Conservation (phyloP, 2,113 vertebrate genomes). For the Brienomyrus brachyistius region DNA sequence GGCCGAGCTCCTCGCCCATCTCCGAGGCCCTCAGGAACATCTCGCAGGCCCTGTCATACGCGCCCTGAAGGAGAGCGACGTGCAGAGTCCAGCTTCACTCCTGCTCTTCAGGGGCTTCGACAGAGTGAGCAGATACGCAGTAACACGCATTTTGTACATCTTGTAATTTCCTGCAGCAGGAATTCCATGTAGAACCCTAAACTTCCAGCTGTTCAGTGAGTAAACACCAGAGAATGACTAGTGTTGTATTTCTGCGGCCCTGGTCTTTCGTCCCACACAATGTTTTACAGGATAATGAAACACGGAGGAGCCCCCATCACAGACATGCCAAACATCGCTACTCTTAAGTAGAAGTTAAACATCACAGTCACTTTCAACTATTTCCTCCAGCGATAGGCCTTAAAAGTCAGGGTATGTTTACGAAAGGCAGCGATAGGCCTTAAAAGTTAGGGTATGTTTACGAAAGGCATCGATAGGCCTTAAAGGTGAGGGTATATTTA, state of each 20-base stretch:
- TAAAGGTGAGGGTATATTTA: not conserved
- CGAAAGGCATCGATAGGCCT: not conserved
- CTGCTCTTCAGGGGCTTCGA: not conserved
- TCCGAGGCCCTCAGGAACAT: constrained; percentile 63
- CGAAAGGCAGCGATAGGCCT: not conserved
- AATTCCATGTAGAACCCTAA: not conserved
- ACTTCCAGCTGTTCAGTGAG: not conserved
- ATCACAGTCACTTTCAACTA: not conserved
- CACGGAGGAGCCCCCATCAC: not conserved
- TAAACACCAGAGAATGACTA: not conserved
- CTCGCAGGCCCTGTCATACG: constrained; percentile 52
- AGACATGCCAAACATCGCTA: not conserved
- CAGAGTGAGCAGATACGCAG: not conserved
- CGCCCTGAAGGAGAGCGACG: constrained; percentile 48
- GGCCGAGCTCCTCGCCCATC: constrained; percentile 41
- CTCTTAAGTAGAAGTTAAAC: not conserved
- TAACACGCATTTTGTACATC: not conserved
- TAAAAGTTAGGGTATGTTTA: not conserved
- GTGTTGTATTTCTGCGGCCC: not conserved
- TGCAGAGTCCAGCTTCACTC: constrained; percentile 1
- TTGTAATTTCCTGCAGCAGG: not conserved
- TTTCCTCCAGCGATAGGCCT: not conserved
- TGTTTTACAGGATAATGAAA: not conserved
- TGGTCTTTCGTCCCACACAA: not conserved
- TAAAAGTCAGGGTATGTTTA: not conserved